Conservation (phyloP, 2,888 invertebrate species). For the Rhamnusium bicolor region DNA sequence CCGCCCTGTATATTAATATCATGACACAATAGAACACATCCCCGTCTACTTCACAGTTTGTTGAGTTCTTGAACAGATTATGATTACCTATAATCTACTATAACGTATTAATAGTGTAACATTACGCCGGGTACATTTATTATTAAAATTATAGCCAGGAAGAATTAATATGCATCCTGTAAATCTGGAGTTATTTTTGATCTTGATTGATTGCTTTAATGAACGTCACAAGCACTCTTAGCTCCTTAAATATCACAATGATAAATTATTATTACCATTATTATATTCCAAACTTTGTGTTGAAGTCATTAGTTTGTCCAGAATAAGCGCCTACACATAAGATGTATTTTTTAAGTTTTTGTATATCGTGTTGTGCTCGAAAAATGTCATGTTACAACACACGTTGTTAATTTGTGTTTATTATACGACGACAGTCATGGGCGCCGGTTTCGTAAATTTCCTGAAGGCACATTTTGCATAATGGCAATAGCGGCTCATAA, state of each 20-base stretch:
- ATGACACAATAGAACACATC: background rate
- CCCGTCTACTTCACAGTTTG: background rate
- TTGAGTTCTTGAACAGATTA: slow-evolving; percentile 2
- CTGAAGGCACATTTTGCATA: too few species aligned
- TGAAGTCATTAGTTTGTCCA: background rate
- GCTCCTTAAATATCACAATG: slow-evolving; percentile 31
- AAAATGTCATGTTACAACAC: background rate
- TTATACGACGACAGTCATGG: too few species aligned
- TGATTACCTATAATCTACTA: slow-evolving; percentile 15
- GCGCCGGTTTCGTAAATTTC: too few species aligned
- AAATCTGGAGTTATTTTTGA: slow-evolving; percentile 35
- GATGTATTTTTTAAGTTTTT: background rate
- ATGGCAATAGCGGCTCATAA: too few species aligned
- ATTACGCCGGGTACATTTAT: slow-evolving; percentile 17
- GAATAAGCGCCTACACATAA: background rate
- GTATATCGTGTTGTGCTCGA: background rate
- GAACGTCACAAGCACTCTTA: slow-evolving; percentile 28
- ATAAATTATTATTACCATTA: slow-evolving; percentile 21
- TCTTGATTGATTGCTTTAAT: slow-evolving; percentile 34
- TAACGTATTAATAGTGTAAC: slow-evolving; percentile 18
- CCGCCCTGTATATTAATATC: too few species aligned
- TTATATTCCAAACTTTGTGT: slow-evolving; percentile 7
- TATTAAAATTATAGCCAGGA: slow-evolving; percentile 28
- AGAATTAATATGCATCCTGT: slow-evolving; percentile 30
- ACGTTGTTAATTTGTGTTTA: background rate